phyloP scores from a whole-genome alignment of 2,888 invertebrate genomes.

The Sepiola atlantica region DNA sequence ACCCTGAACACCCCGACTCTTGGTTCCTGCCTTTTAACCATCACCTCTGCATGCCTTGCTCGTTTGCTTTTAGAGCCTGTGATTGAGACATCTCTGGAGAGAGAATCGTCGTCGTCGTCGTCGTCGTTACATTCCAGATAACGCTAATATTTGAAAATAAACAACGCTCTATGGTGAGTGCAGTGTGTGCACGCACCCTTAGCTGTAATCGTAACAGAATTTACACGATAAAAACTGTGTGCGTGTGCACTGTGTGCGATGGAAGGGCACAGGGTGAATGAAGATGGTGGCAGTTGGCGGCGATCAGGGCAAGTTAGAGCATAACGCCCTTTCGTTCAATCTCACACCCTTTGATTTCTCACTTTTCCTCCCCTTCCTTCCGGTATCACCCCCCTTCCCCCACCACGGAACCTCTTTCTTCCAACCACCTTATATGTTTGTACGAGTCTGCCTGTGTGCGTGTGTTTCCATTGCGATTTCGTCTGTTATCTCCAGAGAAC shows the following conservation, averaged over 20 bases:
- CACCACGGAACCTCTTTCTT: not conserved
- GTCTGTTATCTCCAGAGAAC: conserved; percentile 32
- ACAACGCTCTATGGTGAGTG: not conserved
- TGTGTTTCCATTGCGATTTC: not conserved
- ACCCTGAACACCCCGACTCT: not conserved
- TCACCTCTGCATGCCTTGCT: too few species aligned
- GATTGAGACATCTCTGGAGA: not conserved
- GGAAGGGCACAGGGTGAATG: too few species aligned
- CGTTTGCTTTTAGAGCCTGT: not conserved
- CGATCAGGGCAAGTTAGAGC: not conserved
- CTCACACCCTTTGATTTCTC: conserved; percentile 18
- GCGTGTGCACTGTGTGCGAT: not conserved
- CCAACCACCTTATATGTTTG: not conserved
- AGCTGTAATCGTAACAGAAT: conserved; percentile 22
- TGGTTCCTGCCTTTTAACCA: not conserved
- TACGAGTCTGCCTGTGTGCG: not conserved
- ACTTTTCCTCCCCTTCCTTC: not conserved
- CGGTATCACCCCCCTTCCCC: not conserved
- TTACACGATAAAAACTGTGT: not conserved
- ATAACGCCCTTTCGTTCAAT: not conserved
- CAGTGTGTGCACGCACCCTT: not conserved
- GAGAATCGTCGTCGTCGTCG: conserved; percentile 32
- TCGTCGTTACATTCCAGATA: conserved; percentile 32
- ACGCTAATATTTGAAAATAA: conserved; percentile 32
- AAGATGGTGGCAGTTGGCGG: not conserved